Base-by-base conservation (phyloP, 2,113 vertebrate genomes). In the Elaphurus davidianus region DNA sequence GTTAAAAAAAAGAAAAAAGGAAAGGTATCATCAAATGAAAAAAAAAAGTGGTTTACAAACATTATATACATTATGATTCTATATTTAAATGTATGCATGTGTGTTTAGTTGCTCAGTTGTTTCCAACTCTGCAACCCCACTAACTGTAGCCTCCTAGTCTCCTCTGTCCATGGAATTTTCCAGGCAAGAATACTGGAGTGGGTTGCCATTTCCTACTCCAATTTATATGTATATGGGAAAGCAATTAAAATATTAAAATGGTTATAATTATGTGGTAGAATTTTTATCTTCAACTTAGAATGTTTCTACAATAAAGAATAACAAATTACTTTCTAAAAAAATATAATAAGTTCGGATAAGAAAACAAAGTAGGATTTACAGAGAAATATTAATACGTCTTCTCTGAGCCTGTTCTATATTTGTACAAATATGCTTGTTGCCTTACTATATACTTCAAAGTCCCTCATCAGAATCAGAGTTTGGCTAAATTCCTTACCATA, bases 211-310 rank as follows among this genome's bases (percentile, higher is more conserved):
- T 76, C 40, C 71, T 76, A 27, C 23, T 43, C 36, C 71, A 76
- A 84, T 93, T 86, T 52, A 76, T n/a, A 76, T 43, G 57, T 36
- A 57, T 47, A 43, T 78, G 55, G 25, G 67, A 93, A 90, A 59
- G 13, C 14, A 57, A 94, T 76, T 92, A 67, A 79, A 83, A 43
- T 74, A 43, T 14, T 84, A 64, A 67, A 55, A 57, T 94, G 17
- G 36, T 59, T 87, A 17, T 76, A 92, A 81, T 78, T 95, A 45
- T 60, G 25, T 87, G 7, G 64, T 55, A 71, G 85, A 92, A 55
- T 93, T 96, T 81, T 92, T 83, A 55, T 54, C 40, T 71, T 40
- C 43, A 95, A 79, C 16, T 86, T 93, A 81, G 17, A 91, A 92
- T 67, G 89, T 95, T 94, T 78, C 45, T 85, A 13, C 67, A 93